Base-by-base conservation (phyloP, 2,888 invertebrate species). In the Epinotia bilunana region DNA sequence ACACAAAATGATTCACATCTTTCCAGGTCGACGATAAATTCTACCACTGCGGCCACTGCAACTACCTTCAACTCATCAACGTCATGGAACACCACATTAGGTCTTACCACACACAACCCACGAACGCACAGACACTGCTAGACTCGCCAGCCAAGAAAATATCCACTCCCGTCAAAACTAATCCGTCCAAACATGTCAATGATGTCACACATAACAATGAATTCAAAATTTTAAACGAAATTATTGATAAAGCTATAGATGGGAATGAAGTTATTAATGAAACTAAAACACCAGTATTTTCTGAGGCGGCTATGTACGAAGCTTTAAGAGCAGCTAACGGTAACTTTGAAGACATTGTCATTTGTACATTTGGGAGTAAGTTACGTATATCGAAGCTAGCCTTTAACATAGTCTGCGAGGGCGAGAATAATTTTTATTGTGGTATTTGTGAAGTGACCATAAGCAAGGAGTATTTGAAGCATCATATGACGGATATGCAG, bases 41-140 rank as follows among this genome's bases (percentile, higher is more conserved):
- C 0, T 84, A 80, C 23, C 88, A 88, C 58, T 88, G 88, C 33
- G 86, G 83, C 0, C 82, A 83, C 39, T 88, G 88, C 79, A 88
- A 88, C 69, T 84, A 83, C 12, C 76, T 86, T 0, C 78, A 81
- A 58, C 28, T 82, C 2, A 63, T 72, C 0, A 39, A 71, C 16
- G 78, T 79, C 3, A 80, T 85, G 39, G 70, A 79, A 2, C 72
- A 80, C 0, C 86, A 86, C 49, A 74, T 87, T 9, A 72, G 78
- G 4, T 23, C 63, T 0, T 65, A 61, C 0, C 82, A 83, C 61
- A 75, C 76, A 0, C 82, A 83, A 46, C 76, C 77, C 0, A 78
- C 71, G 9, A 72, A 61, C 33, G 76, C 49, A 7, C 53, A 46
- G 4, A 9, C 70, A 0, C 23, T 53, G 0, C 18, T 58, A 13